A percentile compares a stretch with the other conserved stretches of the same genome.
phyloP scores from a whole-genome alignment of 1,140 invertebrate genomes.

The Drosophila subpulchrella region DNA sequence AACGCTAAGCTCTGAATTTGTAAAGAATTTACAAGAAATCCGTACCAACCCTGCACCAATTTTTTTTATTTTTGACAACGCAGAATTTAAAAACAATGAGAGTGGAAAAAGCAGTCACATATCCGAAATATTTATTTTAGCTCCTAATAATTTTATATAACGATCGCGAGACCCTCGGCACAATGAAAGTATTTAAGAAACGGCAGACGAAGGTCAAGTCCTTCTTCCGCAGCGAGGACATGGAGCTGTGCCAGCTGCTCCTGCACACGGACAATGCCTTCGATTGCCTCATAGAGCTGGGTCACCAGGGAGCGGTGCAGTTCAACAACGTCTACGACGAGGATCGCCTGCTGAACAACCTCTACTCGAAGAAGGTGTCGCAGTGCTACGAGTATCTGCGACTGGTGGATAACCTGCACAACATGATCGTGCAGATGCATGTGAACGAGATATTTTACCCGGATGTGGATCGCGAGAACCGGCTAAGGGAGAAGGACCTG shows the following conservation, averaged over 20 bases:
- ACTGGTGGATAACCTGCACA: conserved; percentile 95
- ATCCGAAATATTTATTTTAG: background rate
- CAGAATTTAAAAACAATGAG: too few species aligned
- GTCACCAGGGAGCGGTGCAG: conserved; percentile 63
- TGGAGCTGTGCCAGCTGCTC: conserved; percentile 70
- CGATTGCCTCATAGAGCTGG: conserved; percentile 68
- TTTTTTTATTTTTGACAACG: too few species aligned
- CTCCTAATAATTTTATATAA: background rate
- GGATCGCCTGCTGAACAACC: conserved; percentile 95
- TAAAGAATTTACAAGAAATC: too few species aligned
- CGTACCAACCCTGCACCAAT: too few species aligned
- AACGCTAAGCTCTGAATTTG: too few species aligned
- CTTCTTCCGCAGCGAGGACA: conserved; percentile 76
- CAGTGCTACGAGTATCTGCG: conserved; percentile 96
- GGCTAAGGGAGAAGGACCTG: conserved; percentile 97
- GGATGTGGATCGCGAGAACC: conserved; percentile 87
- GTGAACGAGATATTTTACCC: conserved; percentile 97
- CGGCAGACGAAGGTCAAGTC: conserved; percentile 34
- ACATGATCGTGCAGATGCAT: conserved; percentile 97
- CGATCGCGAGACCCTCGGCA: background rate
- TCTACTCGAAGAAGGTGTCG: conserved; percentile 95
- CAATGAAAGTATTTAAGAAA: background rate
- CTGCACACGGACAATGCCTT: conserved; percentile 72
- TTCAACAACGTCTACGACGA: conserved; percentile 89
- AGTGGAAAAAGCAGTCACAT: background rate